Evolutionary conservation across 2,888 invertebrate genomes (phyloP), one percentile per base, ranked within the genome.

Genomic region (Catocala sponsa): DNA sequence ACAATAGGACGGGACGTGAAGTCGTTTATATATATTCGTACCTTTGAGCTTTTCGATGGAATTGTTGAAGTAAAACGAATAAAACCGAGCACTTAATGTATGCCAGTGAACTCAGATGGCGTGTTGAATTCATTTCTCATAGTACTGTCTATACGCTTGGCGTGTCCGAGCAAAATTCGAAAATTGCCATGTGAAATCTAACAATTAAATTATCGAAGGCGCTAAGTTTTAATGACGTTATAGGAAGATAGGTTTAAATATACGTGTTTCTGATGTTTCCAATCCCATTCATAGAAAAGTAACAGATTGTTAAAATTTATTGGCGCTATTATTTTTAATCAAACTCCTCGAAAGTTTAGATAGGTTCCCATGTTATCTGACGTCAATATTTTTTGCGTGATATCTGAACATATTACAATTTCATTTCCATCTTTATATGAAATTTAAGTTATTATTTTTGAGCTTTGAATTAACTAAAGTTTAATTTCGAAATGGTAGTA

Each of bases 181-280:
- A 77, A 76, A 78, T 78, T 78, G 79, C 78, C 77, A 77, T 77
- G 76, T 77, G 76, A 78, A 77, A 77, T 77, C 55, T 71, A 57
- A 76, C 77, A 77, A 77, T 77, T 77, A 73, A 78, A 78, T 73
- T 73, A 76, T 71, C 43, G 71, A 78, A 77, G 77, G 79, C 77
- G 77, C 78, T 77, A 77, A 77, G 66, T 61, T 70, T 73, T 68
- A 67, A 64, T 64, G 70, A 65, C 69, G 69, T 63, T 76, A 60
- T 46, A 67, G 60, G 63, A 65, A 51, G 68, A 71, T 71, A 63
- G 68, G 53, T 63, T 62, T 60, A 11, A 49, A 67, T 52, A 68
- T 76, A 65, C 56, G 38, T 43, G 49, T 66, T 48, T 59, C 61
- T 65, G 46, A 66, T 63, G 63, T 76, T 71, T 70, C 50, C 42